Base-by-base conservation (phyloP, 2,797 vertebrate genomes). In the Coracias cyanogaster region DNA sequence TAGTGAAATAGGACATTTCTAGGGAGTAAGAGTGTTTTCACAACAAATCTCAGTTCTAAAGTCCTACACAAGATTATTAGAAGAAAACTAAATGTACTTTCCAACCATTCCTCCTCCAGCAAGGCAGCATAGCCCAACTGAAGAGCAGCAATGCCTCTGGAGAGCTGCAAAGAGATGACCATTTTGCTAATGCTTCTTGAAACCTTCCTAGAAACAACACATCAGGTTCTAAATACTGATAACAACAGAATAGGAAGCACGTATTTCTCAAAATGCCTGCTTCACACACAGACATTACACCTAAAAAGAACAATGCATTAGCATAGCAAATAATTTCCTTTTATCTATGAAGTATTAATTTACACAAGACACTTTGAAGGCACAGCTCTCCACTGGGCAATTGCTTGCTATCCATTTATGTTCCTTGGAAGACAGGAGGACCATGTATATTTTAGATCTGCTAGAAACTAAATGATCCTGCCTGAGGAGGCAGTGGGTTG, bases 271-370 rank as follows among this genome's bases (percentile, higher is more conserved):
- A 24, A 48, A 71, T 52, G 49, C 13, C 60, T 60, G 14, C 52
- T 64, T 90, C 60, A 60, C 26, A 62, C 20, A 48, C 17, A 35
- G 4, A 9, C 77, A 48, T 67, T 78, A 54, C 48, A 78, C 62
- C 62, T 61, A 3, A 69, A 1, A 8, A 33, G 26, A 66, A 21
- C 1, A 33, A 45, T 0, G 1, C 12, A 35, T n/a, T 26, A 79
- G 82, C 77, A 57, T 3, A 71, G 45, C 45, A 78, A 86, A 48
- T 48, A 0, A 60, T 43, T 64, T n/a, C 28, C 19, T 60, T 78
- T 65, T 57, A 71, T 41, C 48, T 69, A 2, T 0, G 5, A 55
- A 81, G 64, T 62, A 66, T 6, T 19, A 35, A 54, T 39, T 76
- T 57, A 43, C 15, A 11, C 39, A 33, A 70, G 33, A 29, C 60